phyloP scores from a whole-genome alignment of 23 tunicate genomes.

The Phallusia fumigata region DNA sequence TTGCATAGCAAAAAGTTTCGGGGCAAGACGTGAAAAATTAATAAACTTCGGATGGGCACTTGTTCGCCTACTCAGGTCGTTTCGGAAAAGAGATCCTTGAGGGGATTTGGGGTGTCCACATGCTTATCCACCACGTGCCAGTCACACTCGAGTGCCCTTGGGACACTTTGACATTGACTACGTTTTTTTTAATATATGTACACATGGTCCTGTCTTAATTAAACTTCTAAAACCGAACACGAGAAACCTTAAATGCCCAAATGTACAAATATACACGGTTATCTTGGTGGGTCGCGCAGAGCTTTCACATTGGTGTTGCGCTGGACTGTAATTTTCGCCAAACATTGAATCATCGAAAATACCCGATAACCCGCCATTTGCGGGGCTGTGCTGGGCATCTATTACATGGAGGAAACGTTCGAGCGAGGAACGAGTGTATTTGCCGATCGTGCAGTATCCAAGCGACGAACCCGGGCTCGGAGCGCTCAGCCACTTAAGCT shows the following conservation, averaged over 20 bases:
- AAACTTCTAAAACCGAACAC: too few species aligned
- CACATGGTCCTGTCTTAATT: not conserved
- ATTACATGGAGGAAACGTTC: not conserved
- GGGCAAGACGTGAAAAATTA: not conserved
- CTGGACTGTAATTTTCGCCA: not conserved
- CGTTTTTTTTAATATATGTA: not conserved
- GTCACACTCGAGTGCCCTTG: conserved; percentile 48
- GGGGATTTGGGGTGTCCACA: conserved; percentile 10
- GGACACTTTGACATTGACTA: conserved; percentile 17
- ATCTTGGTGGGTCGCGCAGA: not conserved
- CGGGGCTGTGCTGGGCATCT: not conserved
- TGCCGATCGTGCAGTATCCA: conserved; percentile 23
- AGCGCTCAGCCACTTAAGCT: conserved; percentile 11
- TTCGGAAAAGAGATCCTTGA: not conserved
- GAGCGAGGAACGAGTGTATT: conserved; percentile 9
- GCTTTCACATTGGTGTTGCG: not conserved
- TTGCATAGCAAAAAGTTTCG: not conserved
- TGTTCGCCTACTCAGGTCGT: not conserved
- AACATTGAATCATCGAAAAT: not conserved
- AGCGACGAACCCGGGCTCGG: conserved; percentile 13
- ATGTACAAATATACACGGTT: too few species aligned
- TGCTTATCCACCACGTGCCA: conserved; percentile 37
- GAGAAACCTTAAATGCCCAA: too few species aligned
- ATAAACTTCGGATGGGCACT: conserved; percentile 7
- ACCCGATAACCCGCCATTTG: conserved; percentile 3